Evolutionary conservation across 2,797 vertebrate genomes (phyloP).

Genomic region (Eospalax fontanierii): DNA sequence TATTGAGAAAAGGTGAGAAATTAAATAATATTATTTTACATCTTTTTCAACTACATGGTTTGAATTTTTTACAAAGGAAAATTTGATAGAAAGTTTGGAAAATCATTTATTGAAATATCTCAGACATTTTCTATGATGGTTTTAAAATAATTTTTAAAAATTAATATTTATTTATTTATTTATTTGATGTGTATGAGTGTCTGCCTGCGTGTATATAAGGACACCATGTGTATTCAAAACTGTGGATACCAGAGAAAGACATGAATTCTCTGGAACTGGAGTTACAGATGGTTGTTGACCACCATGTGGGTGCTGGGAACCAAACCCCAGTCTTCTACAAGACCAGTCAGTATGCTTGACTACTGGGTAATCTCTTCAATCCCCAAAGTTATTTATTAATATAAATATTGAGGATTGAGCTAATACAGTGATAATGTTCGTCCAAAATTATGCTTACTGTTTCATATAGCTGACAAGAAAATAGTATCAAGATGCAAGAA

Average conservation of each 20-base stretch:
- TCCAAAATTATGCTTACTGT: neutral
- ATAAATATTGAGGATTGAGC: neutral
- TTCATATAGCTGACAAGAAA: neutral
- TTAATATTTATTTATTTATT: too few species aligned
- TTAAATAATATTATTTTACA: neutral
- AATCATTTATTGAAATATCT: neutral
- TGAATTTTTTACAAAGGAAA: slow-evolving; percentile 15
- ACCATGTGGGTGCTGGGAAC: too few species aligned
- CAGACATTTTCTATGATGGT: neutral
- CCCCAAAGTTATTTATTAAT: neutral
- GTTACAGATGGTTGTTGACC: too few species aligned
- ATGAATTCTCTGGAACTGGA: too few species aligned
- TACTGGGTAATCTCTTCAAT: too few species aligned
- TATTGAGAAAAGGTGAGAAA: slow-evolving; percentile 23
- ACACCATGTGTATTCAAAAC: too few species aligned
- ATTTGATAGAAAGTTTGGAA: neutral
- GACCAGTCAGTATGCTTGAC: too few species aligned
- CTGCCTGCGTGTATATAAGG: too few species aligned
- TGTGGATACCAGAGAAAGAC: too few species aligned
- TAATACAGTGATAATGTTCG: neutral
- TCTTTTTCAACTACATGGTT: neutral
- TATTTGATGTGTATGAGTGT: too few species aligned
- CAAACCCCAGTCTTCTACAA: too few species aligned
- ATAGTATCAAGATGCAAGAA: neutral
- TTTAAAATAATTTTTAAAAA: neutral